Evolutionary conservation across 1,140 invertebrate genomes (phyloP).

Genomic region (Charaxes varanes): DNA sequence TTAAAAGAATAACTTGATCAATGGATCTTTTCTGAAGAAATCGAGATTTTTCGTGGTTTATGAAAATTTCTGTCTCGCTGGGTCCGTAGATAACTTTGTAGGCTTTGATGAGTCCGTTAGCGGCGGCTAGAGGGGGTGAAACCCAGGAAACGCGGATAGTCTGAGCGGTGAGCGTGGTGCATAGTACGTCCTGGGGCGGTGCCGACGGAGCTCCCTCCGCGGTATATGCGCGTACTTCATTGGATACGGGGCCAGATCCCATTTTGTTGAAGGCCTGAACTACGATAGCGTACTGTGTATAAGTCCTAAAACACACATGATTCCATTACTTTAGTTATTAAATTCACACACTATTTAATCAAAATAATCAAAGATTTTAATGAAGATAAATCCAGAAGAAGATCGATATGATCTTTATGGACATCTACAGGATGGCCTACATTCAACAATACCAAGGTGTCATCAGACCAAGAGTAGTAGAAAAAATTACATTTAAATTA

Average conservation of each 20-base stretch:
- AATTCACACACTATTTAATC: too few species aligned
- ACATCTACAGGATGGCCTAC: too few species aligned
- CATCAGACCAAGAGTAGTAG: too few species aligned
- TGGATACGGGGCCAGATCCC: constrained; percentile 92
- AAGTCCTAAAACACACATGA: constrained; percentile 80
- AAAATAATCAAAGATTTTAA: too few species aligned
- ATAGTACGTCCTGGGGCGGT: constrained; percentile 92
- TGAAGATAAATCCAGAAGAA: too few species aligned
- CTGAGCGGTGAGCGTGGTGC: constrained; percentile 93
- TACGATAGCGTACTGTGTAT: constrained; percentile 95
- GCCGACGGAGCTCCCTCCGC: constrained; percentile 95
- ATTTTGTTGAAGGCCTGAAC: constrained; percentile 97
- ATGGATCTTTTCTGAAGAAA: constrained; percentile 2
- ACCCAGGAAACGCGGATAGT: constrained; percentile 95
- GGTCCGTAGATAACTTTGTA: constrained; percentile 97
- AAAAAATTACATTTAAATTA: too few species aligned
- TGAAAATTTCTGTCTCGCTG: constrained; percentile 89
- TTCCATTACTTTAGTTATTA: too few species aligned
- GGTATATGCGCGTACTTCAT: constrained; percentile 92
- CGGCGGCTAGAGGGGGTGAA: constrained; percentile 89
- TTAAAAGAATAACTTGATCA: too few species aligned
- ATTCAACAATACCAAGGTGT: too few species aligned
- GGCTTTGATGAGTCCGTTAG: constrained; percentile 96
- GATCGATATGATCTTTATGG: too few species aligned
- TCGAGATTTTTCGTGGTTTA: constrained; percentile 74